Base-by-base conservation (phyloP, 2,113 vertebrate species). In the Machaerirhynchus nigripectus region DNA sequence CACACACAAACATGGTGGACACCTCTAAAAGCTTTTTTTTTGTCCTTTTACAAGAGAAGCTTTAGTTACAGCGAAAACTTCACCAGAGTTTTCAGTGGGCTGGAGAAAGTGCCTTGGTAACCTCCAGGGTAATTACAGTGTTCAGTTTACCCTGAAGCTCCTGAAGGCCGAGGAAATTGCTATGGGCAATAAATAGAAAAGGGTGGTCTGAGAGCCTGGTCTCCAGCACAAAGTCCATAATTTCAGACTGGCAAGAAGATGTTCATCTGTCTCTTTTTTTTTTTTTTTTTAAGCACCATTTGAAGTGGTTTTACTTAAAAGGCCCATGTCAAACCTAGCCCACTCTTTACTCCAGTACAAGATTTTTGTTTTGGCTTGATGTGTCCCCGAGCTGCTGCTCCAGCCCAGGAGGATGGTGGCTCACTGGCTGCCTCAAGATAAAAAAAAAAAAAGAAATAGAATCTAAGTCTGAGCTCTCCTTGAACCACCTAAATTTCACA, bases 121-220 rank as follows among this genome's bases (percentile, higher is more conserved):
- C 12, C 10, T 83, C 39, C 37, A 39, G 75, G 30, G 49, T 91
- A 94, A 96, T 96, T 83, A 90, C n/a, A 93, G 35, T 6, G 22
- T 55, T 83, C 61, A 60, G 23, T 27, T 84, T 50, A 6, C 33
- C 59, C 87, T 59, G 50, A 35, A 35, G n/a, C 75, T 81, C 73
- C 74, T 61, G 35, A 92, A 80, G 60, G 40, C 57, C 5, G 1
- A 57, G 55, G 39, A 96, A 96, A 97, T 95, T 96, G 70, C 91
- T 82, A 49, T 16, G 55, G 56, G 24, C 14, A 2, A 92, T 88
- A 97, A 95, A 95, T 93, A 96, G 95, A 73, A 90, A 63, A 57
- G 23, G 47, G 30, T 76, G 57, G 74, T n/a, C 76, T 87, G 81
- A 23, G 47, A 42, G 30, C 39, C 71, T 60, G 53, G 26, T 47